Evolutionary conservation across 2,797 vertebrate genomes (phyloP).

Genomic region (Harpagifer antarcticus): DNA sequence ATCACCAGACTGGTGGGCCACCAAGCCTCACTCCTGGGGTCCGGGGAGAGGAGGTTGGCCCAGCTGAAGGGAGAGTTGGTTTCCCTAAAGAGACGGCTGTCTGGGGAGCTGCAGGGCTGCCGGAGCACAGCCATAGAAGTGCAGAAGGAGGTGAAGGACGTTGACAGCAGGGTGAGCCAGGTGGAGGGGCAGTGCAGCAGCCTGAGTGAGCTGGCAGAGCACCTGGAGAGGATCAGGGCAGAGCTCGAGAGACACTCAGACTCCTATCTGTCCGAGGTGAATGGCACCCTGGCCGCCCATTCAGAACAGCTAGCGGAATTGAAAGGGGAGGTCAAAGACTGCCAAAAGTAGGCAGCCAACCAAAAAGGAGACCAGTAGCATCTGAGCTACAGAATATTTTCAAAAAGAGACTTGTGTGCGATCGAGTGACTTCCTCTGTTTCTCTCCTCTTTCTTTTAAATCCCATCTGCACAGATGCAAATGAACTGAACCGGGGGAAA

Average conservation of each 20-base stretch:
- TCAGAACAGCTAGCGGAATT: conserved; percentile 90
- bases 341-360: conserved; percentile 77
- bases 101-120: conserved; percentile 91
- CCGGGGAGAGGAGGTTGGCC: conserved; percentile 90
- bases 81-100: conserved; percentile 87
- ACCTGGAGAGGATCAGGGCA: conserved; percentile 86
- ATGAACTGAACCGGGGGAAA: conserved; percentile 56
- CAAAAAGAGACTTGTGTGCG: conserved; percentile 53
- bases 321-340: conserved; percentile 89
- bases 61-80: conserved; percentile 92
- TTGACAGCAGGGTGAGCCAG: conserved; percentile 89
- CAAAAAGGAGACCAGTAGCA: conserved; percentile 80
- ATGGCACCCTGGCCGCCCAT: conserved; percentile 88
- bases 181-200: conserved; percentile 89
- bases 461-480: conserved; percentile 55
- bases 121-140: conserved; percentile 85
- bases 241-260: conserved; percentile 89
- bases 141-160: conserved; percentile 88
- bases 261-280: conserved; percentile 90
- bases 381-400: conserved; percentile 49
- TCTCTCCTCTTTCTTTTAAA: conserved; percentile 41
- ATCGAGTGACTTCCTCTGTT: conserved; percentile 50
- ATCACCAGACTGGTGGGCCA: conserved; percentile 92
- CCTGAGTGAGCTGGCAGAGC: conserved; percentile 85
- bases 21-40: conserved; percentile 90